Base-by-base conservation (phyloP, 2,113 vertebrate species). In the Scomber colias region DNA sequence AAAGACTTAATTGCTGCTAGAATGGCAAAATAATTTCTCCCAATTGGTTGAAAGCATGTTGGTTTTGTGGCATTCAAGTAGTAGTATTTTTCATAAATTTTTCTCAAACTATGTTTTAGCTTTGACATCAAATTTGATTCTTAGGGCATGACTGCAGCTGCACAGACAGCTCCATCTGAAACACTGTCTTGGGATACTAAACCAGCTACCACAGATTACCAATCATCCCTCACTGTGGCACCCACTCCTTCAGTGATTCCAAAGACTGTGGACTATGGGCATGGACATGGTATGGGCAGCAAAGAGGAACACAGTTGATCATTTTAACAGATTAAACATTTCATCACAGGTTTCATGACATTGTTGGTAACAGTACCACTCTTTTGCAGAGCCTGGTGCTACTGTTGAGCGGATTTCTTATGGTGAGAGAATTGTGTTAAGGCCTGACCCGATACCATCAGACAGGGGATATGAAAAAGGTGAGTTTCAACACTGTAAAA, bases 341-440 rank as follows among this genome's bases (percentile, higher is more conserved):
- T 40, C 35, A 40, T 40, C 8, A 40, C 35, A 24, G 10, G 2
- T 50, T 71, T 76, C 19, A 9, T 9, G 13, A 45, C 2, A 8
- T 19, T 64, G 16, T 40, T 77, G 14, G 27, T 80, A 1, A 79
- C 27, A 67, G 62, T 45, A 45, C 62, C 40, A 15, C n/a, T 75
- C 13, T 21, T 24, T 75, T 92, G 83, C 83, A 96, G 96, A 96
- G 56, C 77, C 86, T 3, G 92, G 94, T 35, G 51, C 94, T 7
- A 99, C 97, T 61, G 96, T 99, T 86, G 98, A 98, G 84, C 96
- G 97, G 76, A 97, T 97, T 60, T 95, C 98, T 3, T 99, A 99
- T 69, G 98, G 98, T 27, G 98, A 99, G 85, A 96, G 98, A 86
- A 96, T 99, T 68, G 94, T 97, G n/a, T 90, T 99, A 24, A 96